phyloP scores from a whole-genome alignment of 1,140 invertebrate genomes.

The Drosophila simulans region DNA sequence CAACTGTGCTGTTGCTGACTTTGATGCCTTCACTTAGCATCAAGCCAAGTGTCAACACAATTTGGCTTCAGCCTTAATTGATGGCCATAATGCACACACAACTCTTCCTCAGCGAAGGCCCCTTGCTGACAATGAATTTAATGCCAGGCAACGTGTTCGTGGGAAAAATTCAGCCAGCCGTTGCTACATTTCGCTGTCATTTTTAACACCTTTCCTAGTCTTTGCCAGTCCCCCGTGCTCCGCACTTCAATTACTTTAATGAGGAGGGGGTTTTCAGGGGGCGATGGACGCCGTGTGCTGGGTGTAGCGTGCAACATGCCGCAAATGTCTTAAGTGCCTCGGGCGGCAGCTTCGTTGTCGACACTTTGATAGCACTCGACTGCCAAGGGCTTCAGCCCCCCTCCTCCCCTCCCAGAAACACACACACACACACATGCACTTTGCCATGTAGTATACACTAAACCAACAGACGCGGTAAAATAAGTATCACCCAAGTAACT shows the following conservation, averaged over 20 bases:
- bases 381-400: conserved; percentile 49
- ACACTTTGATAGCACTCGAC: conserved; percentile 75
- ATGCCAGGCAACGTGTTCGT: conserved; percentile 60
- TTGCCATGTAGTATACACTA: neutral
- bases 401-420: neutral
- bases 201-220: conserved; percentile 67
- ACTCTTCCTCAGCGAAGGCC: conserved; percentile 12
- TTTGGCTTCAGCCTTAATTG: conserved; percentile 70
- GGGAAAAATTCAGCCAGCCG: conserved; percentile 54
- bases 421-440: conserved; percentile 1
- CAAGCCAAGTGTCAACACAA: conserved; percentile 75
- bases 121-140: conserved; percentile 76
- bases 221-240: neutral
- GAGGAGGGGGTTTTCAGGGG: conserved; percentile 3
- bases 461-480: conserved; percentile 5
- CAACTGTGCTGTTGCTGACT: conserved; percentile 29
- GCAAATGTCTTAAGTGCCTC: conserved; percentile 78
- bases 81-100: conserved; percentile 71
- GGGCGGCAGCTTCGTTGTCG: conserved; percentile 60
- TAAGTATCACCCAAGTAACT: neutral
- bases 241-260: conserved; percentile 71
- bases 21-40: conserved; percentile 68
- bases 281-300: conserved; percentile 3
- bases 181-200: conserved; percentile 56
- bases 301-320: conserved; percentile 67